Evolutionary conservation across 2,113 vertebrate genomes (phyloP).

Genomic region (Cinclus cinclus): DNA sequence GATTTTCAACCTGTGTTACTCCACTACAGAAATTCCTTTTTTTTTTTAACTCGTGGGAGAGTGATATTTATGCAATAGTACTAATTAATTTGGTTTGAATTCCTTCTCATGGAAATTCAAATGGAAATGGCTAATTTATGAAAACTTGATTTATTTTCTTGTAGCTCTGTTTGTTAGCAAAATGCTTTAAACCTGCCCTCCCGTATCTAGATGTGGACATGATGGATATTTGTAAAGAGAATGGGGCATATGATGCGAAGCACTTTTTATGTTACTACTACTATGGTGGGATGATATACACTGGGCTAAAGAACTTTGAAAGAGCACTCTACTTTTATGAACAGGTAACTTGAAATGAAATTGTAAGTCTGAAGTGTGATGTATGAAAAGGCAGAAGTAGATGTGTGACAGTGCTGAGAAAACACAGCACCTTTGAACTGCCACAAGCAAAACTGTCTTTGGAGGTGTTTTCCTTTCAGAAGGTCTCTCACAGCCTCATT

Average conservation of each 20-base stretch:
- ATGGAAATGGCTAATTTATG: constrained; percentile 6
- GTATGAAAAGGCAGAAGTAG: neutral
- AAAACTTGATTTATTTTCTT: constrained; percentile 55
- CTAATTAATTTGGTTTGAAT: neutral
- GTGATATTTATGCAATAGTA: neutral
- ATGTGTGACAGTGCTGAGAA: neutral
- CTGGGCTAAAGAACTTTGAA: constrained; percentile 98
- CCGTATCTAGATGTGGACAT: constrained; percentile 98
- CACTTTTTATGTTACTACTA: constrained; percentile 99
- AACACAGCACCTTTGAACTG: neutral
- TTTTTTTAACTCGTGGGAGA: neutral
- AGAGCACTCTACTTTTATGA: constrained; percentile 99
- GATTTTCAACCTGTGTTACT: neutral
- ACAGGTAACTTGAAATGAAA: constrained; percentile 80
- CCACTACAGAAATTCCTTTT: neutral
- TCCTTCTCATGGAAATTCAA: neutral
- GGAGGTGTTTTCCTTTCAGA: neutral
- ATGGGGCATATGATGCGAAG: constrained; percentile 97
- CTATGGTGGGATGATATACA: constrained; percentile 99
- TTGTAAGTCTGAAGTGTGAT: neutral
- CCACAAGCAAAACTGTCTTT: neutral
- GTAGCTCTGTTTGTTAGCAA: constrained; percentile 97
- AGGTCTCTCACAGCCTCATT: neutral
- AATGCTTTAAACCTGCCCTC: constrained; percentile 97
- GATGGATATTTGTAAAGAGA: constrained; percentile 99